Percentiles rank a stretch among this genome's conserved stretches.
phyloP scores from a whole-genome alignment of 2,888 invertebrate species.

The Chaitophorus viminalis region DNA sequence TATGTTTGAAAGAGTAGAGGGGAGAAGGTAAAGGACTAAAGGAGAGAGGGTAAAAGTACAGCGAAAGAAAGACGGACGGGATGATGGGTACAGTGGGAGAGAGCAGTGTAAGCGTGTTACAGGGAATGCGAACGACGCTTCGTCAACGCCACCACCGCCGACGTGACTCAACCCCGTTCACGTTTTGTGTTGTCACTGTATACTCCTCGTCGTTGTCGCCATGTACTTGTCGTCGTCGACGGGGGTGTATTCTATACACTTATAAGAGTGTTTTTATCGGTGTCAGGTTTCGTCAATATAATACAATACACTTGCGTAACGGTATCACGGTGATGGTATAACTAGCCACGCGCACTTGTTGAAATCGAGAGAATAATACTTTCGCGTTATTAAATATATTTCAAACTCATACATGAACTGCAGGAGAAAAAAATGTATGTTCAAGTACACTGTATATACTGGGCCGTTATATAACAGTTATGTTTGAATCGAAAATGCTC shows the following conservation, averaged over 20 bases:
- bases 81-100: no score
- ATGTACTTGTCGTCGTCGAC: neutral
- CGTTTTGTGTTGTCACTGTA: neutral
- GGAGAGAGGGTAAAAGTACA: neutral
- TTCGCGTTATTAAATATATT: neutral
- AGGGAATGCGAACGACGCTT: neutral
- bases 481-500: neutral
- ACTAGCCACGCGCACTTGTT: neutral
- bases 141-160: neutral
- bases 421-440: no score
- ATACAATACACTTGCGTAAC: neutral
- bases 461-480: no score
- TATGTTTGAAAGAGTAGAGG: no score
- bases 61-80: no score
- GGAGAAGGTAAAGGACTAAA: no score
- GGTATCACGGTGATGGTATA: neutral
- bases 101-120: no score
- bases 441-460: no score
- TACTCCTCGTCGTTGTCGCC: neutral
- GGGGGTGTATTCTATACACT: neutral
- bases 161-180: neutral
- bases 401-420: neutral
- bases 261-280: slow-evolving; percentile 6
- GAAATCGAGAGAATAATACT: neutral
- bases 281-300: slow-evolving; percentile 3